Conservation (phyloP, 2,113 vertebrate species). For the Oxyura jamaicensis region DNA sequence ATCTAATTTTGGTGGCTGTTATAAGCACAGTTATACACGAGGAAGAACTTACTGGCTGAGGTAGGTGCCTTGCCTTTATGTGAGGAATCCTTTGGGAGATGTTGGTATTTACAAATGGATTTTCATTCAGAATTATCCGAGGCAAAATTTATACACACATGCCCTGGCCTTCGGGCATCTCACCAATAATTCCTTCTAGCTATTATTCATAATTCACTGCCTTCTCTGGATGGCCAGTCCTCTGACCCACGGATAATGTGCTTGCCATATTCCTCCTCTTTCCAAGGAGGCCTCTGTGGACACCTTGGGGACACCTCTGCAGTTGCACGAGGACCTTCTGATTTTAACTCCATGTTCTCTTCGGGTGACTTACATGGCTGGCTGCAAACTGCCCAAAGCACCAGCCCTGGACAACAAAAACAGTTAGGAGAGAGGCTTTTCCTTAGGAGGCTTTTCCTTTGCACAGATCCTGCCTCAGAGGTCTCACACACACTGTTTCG, state of each 20-base stretch:
- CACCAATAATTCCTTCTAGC: background rate
- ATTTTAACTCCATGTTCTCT: background rate
- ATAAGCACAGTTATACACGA: constrained; percentile 34
- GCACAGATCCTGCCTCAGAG: background rate
- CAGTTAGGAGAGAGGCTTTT: background rate
- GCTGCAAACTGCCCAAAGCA: background rate
- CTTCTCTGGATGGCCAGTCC: background rate
- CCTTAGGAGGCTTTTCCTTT: background rate
- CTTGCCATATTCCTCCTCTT: background rate
- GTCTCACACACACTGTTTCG: background rate
- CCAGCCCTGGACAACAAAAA: background rate
- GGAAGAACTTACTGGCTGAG: constrained; percentile 1
- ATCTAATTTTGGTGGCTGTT: constrained; percentile 58
- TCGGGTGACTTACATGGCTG: background rate
- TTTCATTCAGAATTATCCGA: constrained; percentile 36
- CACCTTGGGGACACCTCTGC: background rate
- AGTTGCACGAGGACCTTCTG: background rate
- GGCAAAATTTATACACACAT: background rate
- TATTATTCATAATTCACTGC: background rate
- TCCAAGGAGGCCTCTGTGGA: background rate
- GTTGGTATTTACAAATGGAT: constrained; percentile 44
- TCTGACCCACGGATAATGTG: background rate
- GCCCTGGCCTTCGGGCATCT: background rate
- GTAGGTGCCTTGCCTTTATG: background rate
- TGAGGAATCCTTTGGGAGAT: background rate